These are phyloP conservation scores for Tiliqua scincoides DNA, from an alignment of 2,113 vertebrate species.

Conservation along the genomic window DNA sequence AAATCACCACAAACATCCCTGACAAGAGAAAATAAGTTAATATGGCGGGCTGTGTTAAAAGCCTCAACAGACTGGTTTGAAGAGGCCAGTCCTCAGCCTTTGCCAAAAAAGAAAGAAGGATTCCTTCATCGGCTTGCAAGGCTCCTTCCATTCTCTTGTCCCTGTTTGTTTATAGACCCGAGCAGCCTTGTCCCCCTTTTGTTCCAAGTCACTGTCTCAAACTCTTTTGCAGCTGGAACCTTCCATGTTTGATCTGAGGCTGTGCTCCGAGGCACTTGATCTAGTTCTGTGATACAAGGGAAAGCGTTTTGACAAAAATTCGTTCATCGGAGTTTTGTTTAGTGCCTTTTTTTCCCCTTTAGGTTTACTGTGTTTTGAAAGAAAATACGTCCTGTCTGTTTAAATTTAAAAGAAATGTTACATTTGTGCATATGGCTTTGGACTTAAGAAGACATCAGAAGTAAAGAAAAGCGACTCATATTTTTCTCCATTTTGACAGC, in stretches of 20 bases:
- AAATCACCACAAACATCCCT: constrained; percentile 61
- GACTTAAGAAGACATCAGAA: background rate
- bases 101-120: background rate
- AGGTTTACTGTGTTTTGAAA: background rate
- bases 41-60: constrained; percentile 44
- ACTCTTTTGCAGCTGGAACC: background rate
- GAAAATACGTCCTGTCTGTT: no score
- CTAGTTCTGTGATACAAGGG: background rate
- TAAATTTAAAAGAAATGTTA: background rate
- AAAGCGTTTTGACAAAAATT: background rate
- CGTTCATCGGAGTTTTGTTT: background rate
- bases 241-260: background rate
- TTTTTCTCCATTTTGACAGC: no score
- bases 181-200: background rate
- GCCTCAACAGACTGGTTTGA: constrained; percentile 16
- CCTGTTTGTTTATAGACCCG: constrained; percentile 10
- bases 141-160: background rate
- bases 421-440: background rate
- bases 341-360: background rate
- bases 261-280: background rate
- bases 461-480: background rate
- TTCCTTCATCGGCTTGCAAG: background rate
- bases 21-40: constrained; percentile 70
- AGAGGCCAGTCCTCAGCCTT: constrained; percentile 43
- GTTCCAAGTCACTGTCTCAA: background rate